phyloP scores from a whole-genome alignment of 2,797 vertebrate species.

The Petrocephalus schoutedeni region DNA sequence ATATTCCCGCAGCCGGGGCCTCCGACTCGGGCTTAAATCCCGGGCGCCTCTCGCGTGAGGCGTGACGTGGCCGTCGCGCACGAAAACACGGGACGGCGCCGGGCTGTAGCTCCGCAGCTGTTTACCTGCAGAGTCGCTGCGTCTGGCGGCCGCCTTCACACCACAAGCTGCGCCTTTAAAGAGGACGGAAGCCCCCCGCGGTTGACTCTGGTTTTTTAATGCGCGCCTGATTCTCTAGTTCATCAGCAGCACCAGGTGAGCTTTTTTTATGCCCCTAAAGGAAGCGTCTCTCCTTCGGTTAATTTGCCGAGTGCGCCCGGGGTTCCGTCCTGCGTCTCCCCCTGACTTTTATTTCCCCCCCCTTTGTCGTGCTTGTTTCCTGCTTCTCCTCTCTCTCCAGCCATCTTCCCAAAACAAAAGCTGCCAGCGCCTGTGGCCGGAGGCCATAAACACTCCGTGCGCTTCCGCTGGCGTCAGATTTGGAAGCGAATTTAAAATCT shows the following conservation, averaged over 20 bases:
- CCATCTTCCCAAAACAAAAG: background rate
- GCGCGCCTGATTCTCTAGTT: background rate
- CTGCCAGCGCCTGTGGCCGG: background rate
- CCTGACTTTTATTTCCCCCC: background rate
- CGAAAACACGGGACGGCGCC: slow-evolving; percentile 48
- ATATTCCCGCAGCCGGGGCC: too few relatives aligned
- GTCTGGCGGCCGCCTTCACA: background rate
- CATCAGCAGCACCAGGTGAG: slow-evolving; percentile 12
- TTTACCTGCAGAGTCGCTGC: background rate
- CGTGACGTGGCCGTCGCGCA: slow-evolving; percentile 46
- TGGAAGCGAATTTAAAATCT: background rate
- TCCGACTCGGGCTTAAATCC: slow-evolving; percentile 16
- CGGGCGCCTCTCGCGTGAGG: slow-evolving; percentile 43
- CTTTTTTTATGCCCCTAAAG: background rate
- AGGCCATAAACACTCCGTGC: background rate
- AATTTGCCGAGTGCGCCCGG: background rate
- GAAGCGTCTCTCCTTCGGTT: background rate
- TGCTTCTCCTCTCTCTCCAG: background rate
- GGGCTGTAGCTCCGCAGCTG: slow-evolving; percentile 23
- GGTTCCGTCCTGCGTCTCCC: background rate
- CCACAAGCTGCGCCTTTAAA: background rate
- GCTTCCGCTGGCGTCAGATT: background rate
- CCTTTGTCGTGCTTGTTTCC: background rate
- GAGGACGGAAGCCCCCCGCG: background rate
- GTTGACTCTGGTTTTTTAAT: background rate